These are phyloP conservation scores for Cylas formicarius DNA, from an alignment of 1,140 invertebrate species.

Conservation along the genomic window DNA sequence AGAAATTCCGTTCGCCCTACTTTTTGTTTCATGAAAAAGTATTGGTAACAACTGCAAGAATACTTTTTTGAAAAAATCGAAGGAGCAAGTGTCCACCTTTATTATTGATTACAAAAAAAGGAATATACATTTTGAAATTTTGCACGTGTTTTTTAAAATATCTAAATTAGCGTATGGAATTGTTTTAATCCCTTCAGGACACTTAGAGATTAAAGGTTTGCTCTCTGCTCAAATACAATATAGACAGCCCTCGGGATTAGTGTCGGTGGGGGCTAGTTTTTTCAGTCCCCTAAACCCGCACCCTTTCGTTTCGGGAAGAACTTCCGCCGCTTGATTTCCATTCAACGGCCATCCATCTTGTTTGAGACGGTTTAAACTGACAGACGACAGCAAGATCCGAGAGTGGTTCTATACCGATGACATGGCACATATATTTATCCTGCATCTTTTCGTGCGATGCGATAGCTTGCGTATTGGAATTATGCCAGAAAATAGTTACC, in stretches of 20 bases:
- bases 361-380: conserved; percentile 44
- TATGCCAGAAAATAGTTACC: not conserved
- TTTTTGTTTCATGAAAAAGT: too few species aligned
- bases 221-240: too few species aligned
- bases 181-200: conserved; percentile 24
- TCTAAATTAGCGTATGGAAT: conserved; percentile 24
- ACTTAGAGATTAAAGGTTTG: conserved; percentile 27
- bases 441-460: conserved; percentile 12
- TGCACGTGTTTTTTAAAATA: too few species aligned
- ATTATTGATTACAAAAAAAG: too few species aligned
- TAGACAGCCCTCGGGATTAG: not conserved
- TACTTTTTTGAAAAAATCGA: too few species aligned
- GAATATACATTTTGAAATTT: too few species aligned
- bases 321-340: conserved; percentile 42
- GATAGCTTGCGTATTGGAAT: not conserved
- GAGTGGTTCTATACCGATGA: conserved; percentile 38
- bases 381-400: conserved; percentile 41
- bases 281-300: conserved; percentile 27
- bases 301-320: conserved; percentile 37
- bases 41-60: too few species aligned
- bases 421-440: conserved; percentile 36
- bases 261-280: conserved; percentile 21
- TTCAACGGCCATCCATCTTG: conserved; percentile 42
- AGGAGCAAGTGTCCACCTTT: too few species aligned
- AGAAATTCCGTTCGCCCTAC: too few species aligned